A percentile compares a stretch with the other conserved stretches of the same genome.
These are phyloP conservation scores for Amphimedon queenslandica DNA, from an alignment of 37 sponge, comb jelly and placozoan species.

Conservation along the genomic window DNA sequence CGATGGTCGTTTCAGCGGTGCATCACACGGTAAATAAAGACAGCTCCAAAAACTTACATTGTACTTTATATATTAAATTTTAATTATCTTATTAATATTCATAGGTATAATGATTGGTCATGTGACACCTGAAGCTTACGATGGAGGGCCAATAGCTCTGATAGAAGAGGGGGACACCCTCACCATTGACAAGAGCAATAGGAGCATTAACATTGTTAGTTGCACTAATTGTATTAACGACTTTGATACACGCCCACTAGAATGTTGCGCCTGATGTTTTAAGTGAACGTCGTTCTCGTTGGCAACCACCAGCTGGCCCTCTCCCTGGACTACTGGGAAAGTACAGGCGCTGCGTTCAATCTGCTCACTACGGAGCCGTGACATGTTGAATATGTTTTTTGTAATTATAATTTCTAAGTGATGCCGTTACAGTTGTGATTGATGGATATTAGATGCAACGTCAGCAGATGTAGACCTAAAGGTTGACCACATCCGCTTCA, in stretches of 20 bases:
- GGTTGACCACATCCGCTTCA: too few relatives aligned
- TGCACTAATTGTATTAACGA: background rate
- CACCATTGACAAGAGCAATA: conserved; percentile 17
- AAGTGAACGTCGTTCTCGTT: background rate
- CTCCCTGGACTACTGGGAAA: conserved; percentile 46
- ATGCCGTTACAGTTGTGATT: too few relatives aligned
- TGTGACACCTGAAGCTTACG: conserved; percentile 29
- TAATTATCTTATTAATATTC: background rate
- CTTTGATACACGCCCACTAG: too few relatives aligned
- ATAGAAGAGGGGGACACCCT: conserved; percentile 21
- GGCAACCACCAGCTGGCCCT: conserved; percentile 13
- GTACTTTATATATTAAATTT: background rate
- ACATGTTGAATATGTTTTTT: background rate
- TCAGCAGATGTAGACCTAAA: too few relatives aligned
- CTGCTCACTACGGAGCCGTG: conserved; percentile 66
- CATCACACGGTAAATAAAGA: conserved; percentile 53
- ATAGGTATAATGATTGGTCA: conserved; percentile 41
- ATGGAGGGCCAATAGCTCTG: conserved; percentile 36
- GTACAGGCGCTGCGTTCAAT: conserved; percentile 42
- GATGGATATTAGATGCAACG: too few relatives aligned
- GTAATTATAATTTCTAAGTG: too few relatives aligned
- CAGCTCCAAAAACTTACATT: too few relatives aligned
- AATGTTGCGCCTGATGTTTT: background rate
- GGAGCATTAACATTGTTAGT: conserved; percentile 10
- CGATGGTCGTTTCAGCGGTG: conserved; percentile 74